Base-by-base conservation (phyloP, 2,888 invertebrate species). In the Meiosimyza decipiens region DNA sequence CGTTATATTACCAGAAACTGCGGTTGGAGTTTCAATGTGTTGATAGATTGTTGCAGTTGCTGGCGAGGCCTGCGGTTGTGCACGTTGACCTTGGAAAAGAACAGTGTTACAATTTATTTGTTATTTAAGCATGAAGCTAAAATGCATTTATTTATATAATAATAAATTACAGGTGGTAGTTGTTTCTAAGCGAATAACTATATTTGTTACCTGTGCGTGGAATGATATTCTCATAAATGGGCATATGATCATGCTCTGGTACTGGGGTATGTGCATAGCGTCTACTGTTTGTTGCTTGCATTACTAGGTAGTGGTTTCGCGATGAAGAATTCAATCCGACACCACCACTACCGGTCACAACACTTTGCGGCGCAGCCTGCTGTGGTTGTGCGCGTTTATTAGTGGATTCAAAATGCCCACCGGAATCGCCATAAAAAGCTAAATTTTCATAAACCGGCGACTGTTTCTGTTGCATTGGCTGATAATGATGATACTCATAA, bases 301-400 rank as follows among this genome's bases (percentile, higher is more conserved):
- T 85, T 6, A 85, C 78, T 64, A 85, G 78, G 75, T 90, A 84
- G 87, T 90, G 80, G 87, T 88, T 80, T 78, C 82, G 74, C 88
- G 89, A 83, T 83, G 88, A 75, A 16, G 80, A 79, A 81, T 65
- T 79, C 82, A 18, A 16, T 13, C 54, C n/a, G 1, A 16, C 7
- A 9, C 18, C n/a, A 54, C 40, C 40, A 71, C 75, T 74, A 22
- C 70, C 65, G 18, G 52, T 16, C 18, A 71, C 73, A 51, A 87
- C 84, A 76, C 90, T 90, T 22, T 91, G 89, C 73, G 94, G 92
- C 59, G 94, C 92, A 74, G 79, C 67, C 75, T 77, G 65, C 87
- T 95, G 95, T 0, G 95, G 95, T 83, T 95, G 94, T 11, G 95
- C 95, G 84, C 94, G 93, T 76, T 92, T 91, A 71, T 84, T 83